Evolutionary conservation across 2,888 invertebrate species (phyloP).

Genomic region (Drosophila leonis): DNA sequence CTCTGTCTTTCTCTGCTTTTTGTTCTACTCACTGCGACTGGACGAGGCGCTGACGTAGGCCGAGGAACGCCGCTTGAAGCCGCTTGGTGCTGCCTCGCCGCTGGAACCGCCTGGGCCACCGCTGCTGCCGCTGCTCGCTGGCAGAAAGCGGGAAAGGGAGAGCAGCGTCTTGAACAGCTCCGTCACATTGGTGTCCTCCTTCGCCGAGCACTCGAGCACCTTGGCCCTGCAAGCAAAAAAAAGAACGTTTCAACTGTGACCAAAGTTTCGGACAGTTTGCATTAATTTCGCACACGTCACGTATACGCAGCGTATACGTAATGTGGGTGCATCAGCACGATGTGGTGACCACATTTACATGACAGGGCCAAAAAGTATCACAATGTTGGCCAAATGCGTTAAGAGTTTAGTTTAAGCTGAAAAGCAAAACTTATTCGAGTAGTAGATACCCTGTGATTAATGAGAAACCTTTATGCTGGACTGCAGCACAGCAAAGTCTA

Average conservation of each 20-base stretch:
- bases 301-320: conserved; percentile 22
- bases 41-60: conserved; percentile 89
- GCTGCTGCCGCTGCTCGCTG: conserved; percentile 86
- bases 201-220: conserved; percentile 92
- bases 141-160: conserved; percentile 90
- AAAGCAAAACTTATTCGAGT: too few relatives aligned
- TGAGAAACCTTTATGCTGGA: not conserved
- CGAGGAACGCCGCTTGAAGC: conserved; percentile 90
- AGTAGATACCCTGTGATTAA: not conserved
- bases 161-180: conserved; percentile 93
- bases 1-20: not conserved
- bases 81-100: conserved; percentile 86
- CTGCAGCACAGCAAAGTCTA: not conserved
- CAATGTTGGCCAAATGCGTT: conserved; percentile 13
- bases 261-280: conserved; percentile 23
- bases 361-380: conserved; percentile 21
- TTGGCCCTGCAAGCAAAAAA: conserved; percentile 87
- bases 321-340: conserved; percentile 3
- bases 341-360: conserved; percentile 43
- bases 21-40: conserved; percentile 85
- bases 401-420: not conserved
- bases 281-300: conserved; percentile 49
- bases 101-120: conserved; percentile 85
- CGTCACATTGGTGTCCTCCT: conserved; percentile 91
- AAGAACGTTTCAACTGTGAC: conserved; percentile 35